Base-by-base conservation (phyloP, 1,140 invertebrate genomes). In the Micrasema longulum region DNA sequence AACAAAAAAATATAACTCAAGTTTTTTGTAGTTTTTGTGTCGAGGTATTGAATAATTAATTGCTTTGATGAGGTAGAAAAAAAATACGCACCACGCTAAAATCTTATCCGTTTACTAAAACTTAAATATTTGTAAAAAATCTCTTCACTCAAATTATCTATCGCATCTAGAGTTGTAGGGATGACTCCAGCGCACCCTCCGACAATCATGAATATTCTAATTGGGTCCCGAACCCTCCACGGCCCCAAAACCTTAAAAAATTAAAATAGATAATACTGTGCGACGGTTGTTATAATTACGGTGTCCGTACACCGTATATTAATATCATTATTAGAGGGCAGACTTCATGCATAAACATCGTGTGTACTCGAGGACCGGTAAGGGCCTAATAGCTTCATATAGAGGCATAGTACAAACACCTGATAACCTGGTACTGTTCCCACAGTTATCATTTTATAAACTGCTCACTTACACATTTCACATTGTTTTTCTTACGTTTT, bases 151-250 rank as follows among this genome's bases (percentile, higher is more conserved):
- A 60, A 43, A 60, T 38, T 60, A 23, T 60, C 35, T 23, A 9
- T 12, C 55, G 18, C 22, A 16, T 0, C 55, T 60, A 38, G 36
- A 52, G 48, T 52, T 22, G 55, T 60, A 16, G 35, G 16, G 14
- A 60, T 18, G 14, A 35, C 36, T 45, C 43, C 60, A 7, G 38
- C 60, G 12, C 31, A 16, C 22, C n/a, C 35, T 68, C 31, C 38
- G 67, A 70, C 67, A 60, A 65, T 66, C 72, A 74, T 74, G 72
- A 74, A 74, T 74, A 74, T 74, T 74, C 67, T 70, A 74, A 74
- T 74, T 70, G 67, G 38, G 52, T 60, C 65, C 57, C 57, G n/a
- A 43, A 64, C 71, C 71, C 50, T 45, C 50, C 52, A 26, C 36
- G 16, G 43, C 66, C 48, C 50, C 47, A 48, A 35, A 62, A 60